These are phyloP conservation scores for Apotomis capreana DNA, from an alignment of 2,888 invertebrate genomes.

Conservation along the genomic window DNA sequence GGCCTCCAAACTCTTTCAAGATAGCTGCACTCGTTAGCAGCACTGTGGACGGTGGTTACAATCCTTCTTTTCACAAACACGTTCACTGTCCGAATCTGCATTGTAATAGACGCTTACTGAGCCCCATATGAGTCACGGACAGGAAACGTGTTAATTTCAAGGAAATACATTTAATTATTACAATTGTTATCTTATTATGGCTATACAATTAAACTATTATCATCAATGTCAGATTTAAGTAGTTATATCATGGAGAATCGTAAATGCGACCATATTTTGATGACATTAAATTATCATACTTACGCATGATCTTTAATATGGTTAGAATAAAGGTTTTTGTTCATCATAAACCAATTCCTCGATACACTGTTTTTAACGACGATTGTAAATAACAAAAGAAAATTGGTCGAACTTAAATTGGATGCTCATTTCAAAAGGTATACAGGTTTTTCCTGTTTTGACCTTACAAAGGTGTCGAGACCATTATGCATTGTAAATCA, in stretches of 20 bases:
- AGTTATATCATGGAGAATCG: not conserved
- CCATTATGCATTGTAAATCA: slow-evolving; percentile 12
- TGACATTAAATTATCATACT: not conserved
- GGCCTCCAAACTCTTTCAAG: no score
- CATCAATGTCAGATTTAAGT: slow-evolving; percentile 13
- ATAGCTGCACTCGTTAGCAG: not conserved
- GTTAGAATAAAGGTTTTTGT: no score
- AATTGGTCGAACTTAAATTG: not conserved
- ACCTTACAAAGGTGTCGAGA: slow-evolving; percentile 28
- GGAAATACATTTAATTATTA: slow-evolving; percentile 5
- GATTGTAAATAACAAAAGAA: not conserved
- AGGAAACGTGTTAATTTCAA: not conserved
- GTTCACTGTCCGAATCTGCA: no score
- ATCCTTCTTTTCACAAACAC: no score
- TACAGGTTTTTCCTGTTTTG: slow-evolving; percentile 17
- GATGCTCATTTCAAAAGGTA: slow-evolving; percentile 1
- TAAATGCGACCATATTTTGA: not conserved
- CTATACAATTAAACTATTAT: slow-evolving; percentile 8
- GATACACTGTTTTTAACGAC: no score
- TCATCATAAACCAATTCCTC: no score
- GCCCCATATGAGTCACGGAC: no score
- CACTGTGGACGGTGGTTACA: not conserved
- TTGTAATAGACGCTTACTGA: no score
- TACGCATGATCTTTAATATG: not conserved
- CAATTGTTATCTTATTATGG: not conserved